Percentiles rank a stretch among this genome's conserved stretches.
These are phyloP conservation scores for Polymixis lichenea DNA, from an alignment of 2,888 invertebrate species.

Conservation along the genomic window DNA sequence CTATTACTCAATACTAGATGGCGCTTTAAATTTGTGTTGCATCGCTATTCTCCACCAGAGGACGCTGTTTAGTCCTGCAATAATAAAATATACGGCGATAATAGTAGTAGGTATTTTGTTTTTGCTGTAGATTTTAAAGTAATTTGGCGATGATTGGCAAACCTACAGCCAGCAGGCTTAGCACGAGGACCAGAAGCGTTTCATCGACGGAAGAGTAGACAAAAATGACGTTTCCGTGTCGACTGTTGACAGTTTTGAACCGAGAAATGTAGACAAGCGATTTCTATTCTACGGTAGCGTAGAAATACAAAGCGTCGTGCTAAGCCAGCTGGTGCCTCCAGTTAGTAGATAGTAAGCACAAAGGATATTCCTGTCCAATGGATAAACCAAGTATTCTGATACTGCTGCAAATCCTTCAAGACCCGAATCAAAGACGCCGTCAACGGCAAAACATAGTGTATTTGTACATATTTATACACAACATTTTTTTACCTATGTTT, in stretches of 20 bases:
- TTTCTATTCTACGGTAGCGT: too few relatives aligned
- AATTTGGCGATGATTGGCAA: too few relatives aligned
- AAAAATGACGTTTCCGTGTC: too few relatives aligned
- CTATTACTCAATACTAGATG: slow-evolving; percentile 5
- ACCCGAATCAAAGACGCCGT: neutral
- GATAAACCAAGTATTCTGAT: neutral
- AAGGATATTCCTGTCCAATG: neutral
- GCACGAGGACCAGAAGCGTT: too few relatives aligned
- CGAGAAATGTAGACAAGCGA: too few relatives aligned
- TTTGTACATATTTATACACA: too few relatives aligned
- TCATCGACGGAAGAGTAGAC: too few relatives aligned
- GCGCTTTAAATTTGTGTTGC: neutral
- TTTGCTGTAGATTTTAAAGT: neutral
- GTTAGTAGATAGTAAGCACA: neutral
- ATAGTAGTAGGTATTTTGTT: neutral
- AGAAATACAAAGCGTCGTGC: too few relatives aligned
- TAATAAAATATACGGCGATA: neutral
- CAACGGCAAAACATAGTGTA: too few relatives aligned
- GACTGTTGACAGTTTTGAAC: too few relatives aligned
- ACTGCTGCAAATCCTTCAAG: neutral
- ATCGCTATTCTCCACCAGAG: slow-evolving; percentile 15
- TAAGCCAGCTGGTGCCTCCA: too few relatives aligned
- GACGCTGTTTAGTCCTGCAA: neutral
- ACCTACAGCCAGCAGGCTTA: neutral
- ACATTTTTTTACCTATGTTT: too few relatives aligned